A percentile compares a stretch with the other conserved stretches of the same genome.
These are phyloP conservation scores for Oryzias sinensis DNA, from an alignment of 2,797 vertebrate species.

Conservation along the genomic window DNA sequence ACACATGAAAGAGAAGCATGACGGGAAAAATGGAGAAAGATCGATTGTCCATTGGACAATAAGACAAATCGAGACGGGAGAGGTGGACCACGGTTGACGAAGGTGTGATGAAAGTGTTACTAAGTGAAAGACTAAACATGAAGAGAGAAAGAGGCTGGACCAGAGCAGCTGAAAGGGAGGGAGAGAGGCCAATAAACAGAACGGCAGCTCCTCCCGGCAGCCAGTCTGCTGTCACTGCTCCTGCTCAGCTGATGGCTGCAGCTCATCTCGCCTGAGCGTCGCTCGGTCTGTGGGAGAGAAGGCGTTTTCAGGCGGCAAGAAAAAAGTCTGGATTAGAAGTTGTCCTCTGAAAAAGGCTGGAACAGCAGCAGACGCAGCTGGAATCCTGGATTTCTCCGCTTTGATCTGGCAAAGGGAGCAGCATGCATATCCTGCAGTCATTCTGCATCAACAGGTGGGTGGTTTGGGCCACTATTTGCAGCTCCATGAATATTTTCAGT, in stretches of 20 bases:
- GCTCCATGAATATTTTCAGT: no score
- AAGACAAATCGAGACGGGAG: neutral
- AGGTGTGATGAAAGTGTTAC: constrained; percentile 25
- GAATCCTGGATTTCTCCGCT: neutral
- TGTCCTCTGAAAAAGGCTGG: constrained; percentile 15
- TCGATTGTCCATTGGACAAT: neutral
- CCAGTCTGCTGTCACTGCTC: constrained; percentile 24
- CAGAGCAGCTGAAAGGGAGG: constrained; percentile 32
- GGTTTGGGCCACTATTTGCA: no score
- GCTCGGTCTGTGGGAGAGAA: no score
- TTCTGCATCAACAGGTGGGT: constrained; percentile 81
- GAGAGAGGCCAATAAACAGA: constrained; percentile 41
- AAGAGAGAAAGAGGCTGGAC: constrained; percentile 7
- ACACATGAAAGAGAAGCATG: constrained; percentile 1
- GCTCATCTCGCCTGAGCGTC: no score
- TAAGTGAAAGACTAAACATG: constrained; percentile 20
- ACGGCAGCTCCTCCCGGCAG: constrained; percentile 38
- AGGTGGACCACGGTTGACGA: constrained; percentile 8
- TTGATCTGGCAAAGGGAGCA: constrained; percentile 31
- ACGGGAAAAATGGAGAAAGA: constrained; percentile 1
- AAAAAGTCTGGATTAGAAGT: constrained; percentile 12
- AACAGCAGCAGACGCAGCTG: constrained; percentile 15
- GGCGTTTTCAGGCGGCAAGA: constrained; percentile 2
- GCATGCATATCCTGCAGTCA: constrained; percentile 78
- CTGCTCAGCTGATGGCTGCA: neutral